Conservation (phyloP, 2,888 invertebrate species). For the Byasa hedistus region DNA sequence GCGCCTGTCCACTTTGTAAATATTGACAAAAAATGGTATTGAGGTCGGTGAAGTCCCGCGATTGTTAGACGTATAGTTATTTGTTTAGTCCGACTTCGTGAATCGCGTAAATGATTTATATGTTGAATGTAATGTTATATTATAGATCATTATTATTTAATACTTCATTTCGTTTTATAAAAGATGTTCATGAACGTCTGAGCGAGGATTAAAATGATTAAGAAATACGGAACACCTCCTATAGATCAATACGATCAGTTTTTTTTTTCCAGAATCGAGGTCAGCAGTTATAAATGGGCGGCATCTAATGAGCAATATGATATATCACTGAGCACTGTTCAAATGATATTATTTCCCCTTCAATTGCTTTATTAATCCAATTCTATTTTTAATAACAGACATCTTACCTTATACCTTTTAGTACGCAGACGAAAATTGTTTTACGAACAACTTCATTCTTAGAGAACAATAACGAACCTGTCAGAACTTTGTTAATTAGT, state of each 20-base stretch:
- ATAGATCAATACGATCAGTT: background rate
- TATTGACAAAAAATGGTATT: background rate
- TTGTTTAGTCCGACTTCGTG: background rate
- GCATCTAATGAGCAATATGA: background rate
- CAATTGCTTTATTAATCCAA: background rate
- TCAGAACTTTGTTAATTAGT: constrained; percentile 12
- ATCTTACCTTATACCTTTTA: background rate
- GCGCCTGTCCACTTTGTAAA: background rate
- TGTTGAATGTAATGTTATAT: too few relatives aligned
- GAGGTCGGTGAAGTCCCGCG: background rate
- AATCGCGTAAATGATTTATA: too few relatives aligned
- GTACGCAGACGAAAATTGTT: background rate
- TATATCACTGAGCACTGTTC: background rate
- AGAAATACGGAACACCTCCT: background rate
- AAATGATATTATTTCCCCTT: too few relatives aligned
- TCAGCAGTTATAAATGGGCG: background rate
- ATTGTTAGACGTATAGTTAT: background rate
- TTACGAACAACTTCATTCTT: background rate
- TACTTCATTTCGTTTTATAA: too few relatives aligned
- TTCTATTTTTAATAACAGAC: background rate
- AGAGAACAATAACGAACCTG: background rate
- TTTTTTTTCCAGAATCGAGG: background rate
- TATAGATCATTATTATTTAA: too few relatives aligned
- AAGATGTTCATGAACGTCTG: too few relatives aligned
- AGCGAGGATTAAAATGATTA: too few relatives aligned